Evolutionary conservation across 1,140 invertebrate genomes (phyloP).

Genomic region (Amyelois transitella): DNA sequence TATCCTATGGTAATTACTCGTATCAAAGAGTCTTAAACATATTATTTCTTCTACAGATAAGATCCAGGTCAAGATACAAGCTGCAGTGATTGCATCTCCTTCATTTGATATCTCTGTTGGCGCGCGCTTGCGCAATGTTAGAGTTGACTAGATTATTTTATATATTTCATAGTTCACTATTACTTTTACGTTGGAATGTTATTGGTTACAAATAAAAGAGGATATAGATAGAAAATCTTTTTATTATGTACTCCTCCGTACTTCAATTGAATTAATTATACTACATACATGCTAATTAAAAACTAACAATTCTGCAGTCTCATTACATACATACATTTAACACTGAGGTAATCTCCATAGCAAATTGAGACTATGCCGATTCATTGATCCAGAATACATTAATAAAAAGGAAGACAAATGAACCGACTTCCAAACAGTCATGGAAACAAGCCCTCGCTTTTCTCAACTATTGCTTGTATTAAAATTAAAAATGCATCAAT

Average conservation of each 20-base stretch:
- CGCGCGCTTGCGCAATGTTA: constrained; percentile 38
- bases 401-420: constrained; percentile 12
- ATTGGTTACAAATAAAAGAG: constrained; percentile 31
- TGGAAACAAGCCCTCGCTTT: constrained; percentile 26
- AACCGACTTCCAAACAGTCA: constrained; percentile 23
- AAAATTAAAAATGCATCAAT: constrained; percentile 60
- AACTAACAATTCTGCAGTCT: constrained; percentile 72
- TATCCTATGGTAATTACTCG: too few species aligned
- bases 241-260: constrained; percentile 67
- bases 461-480: constrained; percentile 40
- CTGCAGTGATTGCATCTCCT: constrained; percentile 53
- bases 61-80: constrained; percentile 51
- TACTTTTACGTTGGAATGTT: constrained; percentile 1
- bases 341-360: constrained; percentile 58
- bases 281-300: constrained; percentile 68
- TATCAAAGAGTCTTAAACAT: too few species aligned
- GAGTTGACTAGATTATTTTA: constrained; percentile 27
- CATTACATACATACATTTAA: constrained; percentile 58
- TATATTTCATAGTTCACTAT: not conserved
- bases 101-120: constrained; percentile 47
- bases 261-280: constrained; percentile 53
- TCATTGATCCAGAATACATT: constrained; percentile 10
- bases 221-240: constrained; percentile 56
- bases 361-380: constrained; percentile 38
- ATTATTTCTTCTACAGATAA: constrained; percentile 32